Conservation (phyloP, 2,888 invertebrate genomes). For the Drosophila mimica region DNA sequence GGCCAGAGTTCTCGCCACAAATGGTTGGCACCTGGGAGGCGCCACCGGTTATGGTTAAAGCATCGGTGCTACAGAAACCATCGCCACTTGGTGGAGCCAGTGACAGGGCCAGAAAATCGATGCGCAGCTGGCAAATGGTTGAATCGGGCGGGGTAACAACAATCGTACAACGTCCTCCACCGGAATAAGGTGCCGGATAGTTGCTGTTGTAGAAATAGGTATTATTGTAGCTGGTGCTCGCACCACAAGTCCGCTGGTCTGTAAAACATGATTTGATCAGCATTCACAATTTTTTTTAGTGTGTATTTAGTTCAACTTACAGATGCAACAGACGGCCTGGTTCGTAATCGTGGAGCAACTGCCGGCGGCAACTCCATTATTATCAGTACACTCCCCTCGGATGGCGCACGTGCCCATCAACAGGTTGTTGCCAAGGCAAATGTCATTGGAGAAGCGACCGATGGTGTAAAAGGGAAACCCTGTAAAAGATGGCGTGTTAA, state of each 20-base stretch:
- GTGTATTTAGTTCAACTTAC: conserved; percentile 86
- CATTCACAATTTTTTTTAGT: neutral
- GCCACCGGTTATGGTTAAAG: conserved; percentile 89
- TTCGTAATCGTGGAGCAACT: conserved; percentile 88
- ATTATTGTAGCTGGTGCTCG: conserved; percentile 90
- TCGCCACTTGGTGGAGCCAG: conserved; percentile 90
- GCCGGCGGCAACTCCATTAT: conserved; percentile 90
- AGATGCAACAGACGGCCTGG: conserved; percentile 93
- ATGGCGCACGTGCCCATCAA: conserved; percentile 92
- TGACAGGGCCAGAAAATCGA: conserved; percentile 91
- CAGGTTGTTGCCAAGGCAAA: conserved; percentile 88
- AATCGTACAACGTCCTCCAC: conserved; percentile 89
- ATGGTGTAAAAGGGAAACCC: conserved; percentile 90
- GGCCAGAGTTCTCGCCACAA: conserved; percentile 93
- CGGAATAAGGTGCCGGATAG: conserved; percentile 90
- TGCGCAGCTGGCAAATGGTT: conserved; percentile 87
- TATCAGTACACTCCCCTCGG: conserved; percentile 89
- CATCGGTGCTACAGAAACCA: conserved; percentile 90
- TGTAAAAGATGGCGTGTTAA: conserved; percentile 55
- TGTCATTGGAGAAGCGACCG: conserved; percentile 91
- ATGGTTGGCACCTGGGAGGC: conserved; percentile 89
- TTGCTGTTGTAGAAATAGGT: conserved; percentile 93
- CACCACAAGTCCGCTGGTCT: conserved; percentile 91
- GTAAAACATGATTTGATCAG: conserved; percentile 21
- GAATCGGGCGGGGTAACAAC: conserved; percentile 89